Conservation (phyloP, 2,888 invertebrate species). For the Pseudoips prasinana region DNA sequence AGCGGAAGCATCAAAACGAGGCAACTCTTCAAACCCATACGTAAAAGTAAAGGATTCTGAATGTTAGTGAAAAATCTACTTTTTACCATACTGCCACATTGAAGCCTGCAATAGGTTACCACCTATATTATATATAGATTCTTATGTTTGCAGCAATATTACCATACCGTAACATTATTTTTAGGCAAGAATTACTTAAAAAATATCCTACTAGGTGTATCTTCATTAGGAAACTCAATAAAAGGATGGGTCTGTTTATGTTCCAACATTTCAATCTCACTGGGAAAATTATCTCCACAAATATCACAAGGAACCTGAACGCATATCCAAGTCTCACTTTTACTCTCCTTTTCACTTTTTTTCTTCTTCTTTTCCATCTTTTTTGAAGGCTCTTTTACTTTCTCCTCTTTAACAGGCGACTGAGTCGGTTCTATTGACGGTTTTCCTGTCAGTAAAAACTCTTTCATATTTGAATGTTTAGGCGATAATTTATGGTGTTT, state of each 20-base stretch:
- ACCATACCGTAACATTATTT: slow-evolving; percentile 7
- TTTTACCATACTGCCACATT: too few relatives aligned
- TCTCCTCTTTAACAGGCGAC: slow-evolving; percentile 45
- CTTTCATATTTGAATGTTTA: slow-evolving; percentile 69
- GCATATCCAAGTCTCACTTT: slow-evolving; percentile 18
- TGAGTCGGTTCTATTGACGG: slow-evolving; percentile 47
- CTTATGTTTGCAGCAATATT: slow-evolving; percentile 5
- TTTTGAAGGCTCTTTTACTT: slow-evolving; percentile 28
- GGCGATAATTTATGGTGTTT: slow-evolving; percentile 63
- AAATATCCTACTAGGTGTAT: slow-evolving; percentile 75
- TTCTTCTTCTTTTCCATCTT: slow-evolving; percentile 48
- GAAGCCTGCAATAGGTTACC: too few relatives aligned
- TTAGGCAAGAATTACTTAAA: slow-evolving; percentile 63
- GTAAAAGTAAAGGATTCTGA: too few relatives aligned
- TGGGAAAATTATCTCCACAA: slow-evolving; percentile 65
- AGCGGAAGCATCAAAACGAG: too few relatives aligned
- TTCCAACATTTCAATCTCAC: slow-evolving; percentile 59
- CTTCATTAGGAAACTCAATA: slow-evolving; percentile 74
- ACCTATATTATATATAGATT: neutral
- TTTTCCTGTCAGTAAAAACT: slow-evolving; percentile 60
- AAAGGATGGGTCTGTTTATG: slow-evolving; percentile 76
- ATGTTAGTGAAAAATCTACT: too few relatives aligned
- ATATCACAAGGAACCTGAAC: slow-evolving; percentile 60
- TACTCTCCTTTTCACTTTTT: slow-evolving; percentile 23
- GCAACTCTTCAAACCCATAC: too few relatives aligned